phyloP scores from a whole-genome alignment of 2,797 vertebrate genomes.

The Momotus momota region DNA sequence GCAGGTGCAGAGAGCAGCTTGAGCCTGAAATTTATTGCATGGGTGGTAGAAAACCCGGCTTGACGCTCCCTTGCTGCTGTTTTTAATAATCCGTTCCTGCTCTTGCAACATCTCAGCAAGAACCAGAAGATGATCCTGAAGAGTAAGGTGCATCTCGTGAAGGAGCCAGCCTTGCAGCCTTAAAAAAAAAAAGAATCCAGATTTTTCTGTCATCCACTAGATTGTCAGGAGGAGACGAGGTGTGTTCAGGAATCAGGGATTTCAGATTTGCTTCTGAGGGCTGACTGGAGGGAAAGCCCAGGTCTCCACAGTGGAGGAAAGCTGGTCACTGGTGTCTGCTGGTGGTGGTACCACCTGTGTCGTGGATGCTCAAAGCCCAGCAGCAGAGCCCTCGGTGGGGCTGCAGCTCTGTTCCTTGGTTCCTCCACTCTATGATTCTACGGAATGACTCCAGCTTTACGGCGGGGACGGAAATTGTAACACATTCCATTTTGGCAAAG shows the following conservation, averaged over 20 bases:
- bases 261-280: background rate
- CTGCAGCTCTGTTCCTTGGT: background rate
- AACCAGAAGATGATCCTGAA: background rate
- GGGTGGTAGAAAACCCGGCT: background rate
- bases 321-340: background rate
- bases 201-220: background rate
- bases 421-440: background rate
- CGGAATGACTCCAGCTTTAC: background rate
- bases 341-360: accelerated
- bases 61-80: background rate
- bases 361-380: accelerated
- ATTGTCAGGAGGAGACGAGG: background rate
- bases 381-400: background rate
- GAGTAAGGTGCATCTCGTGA: background rate
- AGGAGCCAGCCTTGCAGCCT: background rate
- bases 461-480: background rate
- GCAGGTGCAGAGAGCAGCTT: background rate
- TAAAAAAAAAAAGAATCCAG: background rate
- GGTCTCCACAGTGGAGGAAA: background rate
- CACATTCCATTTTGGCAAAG: background rate
- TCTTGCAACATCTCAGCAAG: background rate
- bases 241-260: background rate
- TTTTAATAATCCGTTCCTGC: background rate
- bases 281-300: background rate
- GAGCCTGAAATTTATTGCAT: background rate